Evolutionary conservation across 2,113 vertebrate genomes (phyloP).

Genomic region (Prinia subflava): DNA sequence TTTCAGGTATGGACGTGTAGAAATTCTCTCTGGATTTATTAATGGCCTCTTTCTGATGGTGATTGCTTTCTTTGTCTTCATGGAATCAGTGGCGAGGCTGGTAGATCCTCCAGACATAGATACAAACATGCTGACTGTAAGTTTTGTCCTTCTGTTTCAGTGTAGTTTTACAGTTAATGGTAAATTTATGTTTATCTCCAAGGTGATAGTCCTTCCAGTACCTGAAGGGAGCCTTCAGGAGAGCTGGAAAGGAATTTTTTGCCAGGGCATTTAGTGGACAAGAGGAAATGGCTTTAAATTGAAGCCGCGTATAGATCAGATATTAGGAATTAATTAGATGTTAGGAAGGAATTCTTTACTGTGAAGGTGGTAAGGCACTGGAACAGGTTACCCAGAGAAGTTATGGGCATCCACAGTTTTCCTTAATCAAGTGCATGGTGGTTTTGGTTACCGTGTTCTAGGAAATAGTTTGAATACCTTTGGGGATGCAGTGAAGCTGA

Average conservation of each 20-base stretch:
- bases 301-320: background rate
- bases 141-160: conserved; percentile 58
- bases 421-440: background rate
- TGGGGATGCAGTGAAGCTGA: background rate
- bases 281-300: background rate
- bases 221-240: background rate
- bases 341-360: background rate
- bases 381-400: background rate
- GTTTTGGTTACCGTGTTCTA: background rate
- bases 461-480: background rate
- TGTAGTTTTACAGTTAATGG: background rate
- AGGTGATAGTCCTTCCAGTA: background rate
- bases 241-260: background rate
- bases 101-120: conserved; percentile 96
- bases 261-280: background rate
- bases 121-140: conserved; percentile 97
- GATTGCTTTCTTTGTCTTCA: conserved; percentile 97
- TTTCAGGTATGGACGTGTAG: conserved; percentile 92
- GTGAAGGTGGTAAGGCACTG: background rate
- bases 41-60: conserved; percentile 98
- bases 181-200: background rate
- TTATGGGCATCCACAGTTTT: background rate
- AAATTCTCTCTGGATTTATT: conserved; percentile 98
- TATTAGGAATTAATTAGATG: background rate
- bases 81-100: conserved; percentile 90